A percentile compares a stretch with the other conserved stretches of the same genome.
Conservation (phyloP, 1,140 invertebrate genomes). For the Acromyrmex heyeri region DNA sequence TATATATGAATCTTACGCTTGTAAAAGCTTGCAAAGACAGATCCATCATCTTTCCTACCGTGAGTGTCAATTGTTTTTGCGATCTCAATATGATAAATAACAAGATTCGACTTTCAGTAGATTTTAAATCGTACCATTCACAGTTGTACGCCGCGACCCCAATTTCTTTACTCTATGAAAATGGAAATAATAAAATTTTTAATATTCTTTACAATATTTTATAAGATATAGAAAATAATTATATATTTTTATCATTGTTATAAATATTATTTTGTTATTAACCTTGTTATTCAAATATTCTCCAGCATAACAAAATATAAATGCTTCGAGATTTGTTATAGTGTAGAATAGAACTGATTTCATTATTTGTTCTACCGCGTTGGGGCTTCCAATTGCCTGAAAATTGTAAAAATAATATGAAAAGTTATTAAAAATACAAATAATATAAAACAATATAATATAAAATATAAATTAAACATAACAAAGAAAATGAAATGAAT, state of each 20-base stretch:
- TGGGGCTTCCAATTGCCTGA: conserved; percentile 30
- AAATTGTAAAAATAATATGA: neutral
- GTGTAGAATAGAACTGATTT: conserved; percentile 51
- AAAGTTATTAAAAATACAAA: conserved; percentile 1
- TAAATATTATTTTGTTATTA: conserved; percentile 6
- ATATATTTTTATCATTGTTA: neutral
- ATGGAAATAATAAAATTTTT: neutral
- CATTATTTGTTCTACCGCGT: conserved; percentile 15
- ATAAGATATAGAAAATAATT: neutral
- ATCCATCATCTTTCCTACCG: conserved; percentile 62
- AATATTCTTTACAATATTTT: neutral
- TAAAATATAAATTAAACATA: conserved; percentile 8
- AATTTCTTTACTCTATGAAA: conserved; percentile 54
- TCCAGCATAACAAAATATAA: conserved; percentile 69
- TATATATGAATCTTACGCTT: conserved; percentile 55
- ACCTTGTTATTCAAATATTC: conserved; percentile 66
- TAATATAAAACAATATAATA: neutral
- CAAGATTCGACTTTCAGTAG: conserved; percentile 45
- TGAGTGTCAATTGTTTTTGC: conserved; percentile 58
- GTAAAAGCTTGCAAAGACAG: conserved; percentile 65
- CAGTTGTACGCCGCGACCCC: conserved; percentile 46
- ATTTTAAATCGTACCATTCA: conserved; percentile 59
- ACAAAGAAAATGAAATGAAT: neutral
- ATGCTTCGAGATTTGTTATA: conserved; percentile 63
- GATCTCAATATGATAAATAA: conserved; percentile 62